These are phyloP conservation scores for Drosophila cardini DNA, from an alignment of 1,140 invertebrate genomes.

Conservation along the genomic window DNA sequence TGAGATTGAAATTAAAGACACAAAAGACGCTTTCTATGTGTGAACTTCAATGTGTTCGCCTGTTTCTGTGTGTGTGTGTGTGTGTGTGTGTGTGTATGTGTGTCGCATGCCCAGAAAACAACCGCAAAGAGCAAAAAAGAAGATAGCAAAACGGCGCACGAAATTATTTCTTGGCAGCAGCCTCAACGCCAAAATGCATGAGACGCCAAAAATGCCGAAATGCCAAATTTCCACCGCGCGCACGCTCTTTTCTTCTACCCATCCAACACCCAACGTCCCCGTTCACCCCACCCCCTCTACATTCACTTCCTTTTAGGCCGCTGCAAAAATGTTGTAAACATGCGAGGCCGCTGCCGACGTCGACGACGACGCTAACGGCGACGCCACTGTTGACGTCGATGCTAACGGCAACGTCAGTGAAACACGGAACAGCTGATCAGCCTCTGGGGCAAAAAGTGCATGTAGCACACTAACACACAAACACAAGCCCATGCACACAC, in stretches of 20 bases:
- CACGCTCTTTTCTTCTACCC: too few species aligned
- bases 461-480: slow-evolving; percentile 14
- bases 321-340: slow-evolving; percentile 70
- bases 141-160: slow-evolving; percentile 24
- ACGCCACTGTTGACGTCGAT: not conserved
- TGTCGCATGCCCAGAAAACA: slow-evolving; percentile 29
- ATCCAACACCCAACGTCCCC: not conserved
- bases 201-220: slow-evolving; percentile 34
- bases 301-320: slow-evolving; percentile 5
- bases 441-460: slow-evolving; percentile 36
- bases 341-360: slow-evolving; percentile 58
- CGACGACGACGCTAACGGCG: slow-evolving; percentile 3
- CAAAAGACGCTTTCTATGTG: slow-evolving; percentile 19
- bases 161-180: slow-evolving; percentile 50
- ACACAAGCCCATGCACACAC: slow-evolving; percentile 17
- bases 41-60: not conserved
- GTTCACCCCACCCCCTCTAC: not conserved
- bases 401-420: slow-evolving; percentile 12
- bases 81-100: slow-evolving; percentile 13
- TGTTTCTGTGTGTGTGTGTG: slow-evolving; percentile 1
- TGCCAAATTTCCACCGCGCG: slow-evolving; percentile 1
- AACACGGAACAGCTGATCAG: slow-evolving; percentile 65
- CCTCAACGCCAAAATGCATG: slow-evolving; percentile 31
- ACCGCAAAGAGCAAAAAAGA: slow-evolving; percentile 25
- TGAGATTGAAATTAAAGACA: slow-evolving; percentile 65